A percentile compares a stretch with the other conserved stretches of the same genome.
phyloP scores from a whole-genome alignment of 2,888 invertebrate species.

The Tetrapedia diversipes region DNA sequence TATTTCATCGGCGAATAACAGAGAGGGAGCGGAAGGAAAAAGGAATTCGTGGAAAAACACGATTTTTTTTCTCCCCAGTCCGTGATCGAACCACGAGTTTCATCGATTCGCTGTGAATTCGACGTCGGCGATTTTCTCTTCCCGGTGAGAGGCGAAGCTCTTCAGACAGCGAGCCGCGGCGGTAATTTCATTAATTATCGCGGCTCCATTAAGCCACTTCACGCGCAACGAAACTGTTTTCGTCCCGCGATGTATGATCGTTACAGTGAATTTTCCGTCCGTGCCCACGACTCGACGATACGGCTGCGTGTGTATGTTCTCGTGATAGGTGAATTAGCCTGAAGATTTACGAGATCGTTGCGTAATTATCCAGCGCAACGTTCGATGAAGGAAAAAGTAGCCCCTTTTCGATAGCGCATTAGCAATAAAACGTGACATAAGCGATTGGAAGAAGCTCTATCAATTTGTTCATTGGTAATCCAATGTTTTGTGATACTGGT shows the following conservation, averaged over 20 bases:
- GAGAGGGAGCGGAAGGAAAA: neutral
- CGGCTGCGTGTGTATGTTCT: neutral
- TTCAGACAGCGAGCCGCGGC: constrained; percentile 13
- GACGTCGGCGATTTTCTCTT: neutral
- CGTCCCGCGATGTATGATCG: constrained; percentile 16
- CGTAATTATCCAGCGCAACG: neutral
- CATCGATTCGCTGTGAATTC: constrained; percentile 5
- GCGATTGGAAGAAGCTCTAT: no score
- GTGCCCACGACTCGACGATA: no score
- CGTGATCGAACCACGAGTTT: neutral
- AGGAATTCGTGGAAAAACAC: neutral
- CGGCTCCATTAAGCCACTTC: constrained; percentile 31
- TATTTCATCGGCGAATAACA: constrained; percentile 23
- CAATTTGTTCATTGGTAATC: no score
- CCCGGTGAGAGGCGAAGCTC: neutral
- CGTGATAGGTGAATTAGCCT: no score
- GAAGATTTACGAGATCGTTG: neutral
- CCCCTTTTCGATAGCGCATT: no score
- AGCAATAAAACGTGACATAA: no score
- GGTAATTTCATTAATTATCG: constrained; percentile 36
- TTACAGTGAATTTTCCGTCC: constrained; percentile 20
- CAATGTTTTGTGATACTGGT: no score
- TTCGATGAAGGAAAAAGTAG: neutral
- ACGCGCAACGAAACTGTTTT: constrained; percentile 16
- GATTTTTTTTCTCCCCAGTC: neutral